These are phyloP conservation scores for Chloroclystis v-ata DNA, from an alignment of 2,888 invertebrate species.

Conservation along the genomic window DNA sequence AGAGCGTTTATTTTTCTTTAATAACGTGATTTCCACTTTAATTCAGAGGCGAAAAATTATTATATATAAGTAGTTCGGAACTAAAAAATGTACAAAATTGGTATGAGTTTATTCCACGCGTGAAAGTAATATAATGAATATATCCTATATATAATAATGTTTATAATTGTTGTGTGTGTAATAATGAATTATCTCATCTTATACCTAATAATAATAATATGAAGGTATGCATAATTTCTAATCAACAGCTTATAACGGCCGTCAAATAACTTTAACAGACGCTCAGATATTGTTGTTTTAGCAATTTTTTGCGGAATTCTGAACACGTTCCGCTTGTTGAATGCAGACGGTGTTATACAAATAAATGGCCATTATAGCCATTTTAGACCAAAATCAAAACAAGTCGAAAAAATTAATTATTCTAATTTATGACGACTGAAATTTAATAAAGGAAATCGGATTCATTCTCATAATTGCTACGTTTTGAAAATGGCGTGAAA, in stretches of 20 bases:
- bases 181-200: no score
- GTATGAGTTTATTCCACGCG: no score
- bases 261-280: neutral
- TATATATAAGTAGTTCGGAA: no score
- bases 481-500: neutral
- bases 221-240: no score
- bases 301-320: conserved; percentile 28
- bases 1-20: no score
- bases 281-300: neutral
- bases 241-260: neutral
- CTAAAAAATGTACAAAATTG: no score
- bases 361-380: neutral
- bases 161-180: no score
- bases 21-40: no score
- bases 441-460: neutral
- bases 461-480: neutral
- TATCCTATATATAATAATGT: no score
- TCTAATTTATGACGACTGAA: neutral
- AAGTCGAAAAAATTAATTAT: neutral
- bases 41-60: no score
- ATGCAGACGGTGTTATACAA: conserved; percentile 49
- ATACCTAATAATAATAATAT: neutral
- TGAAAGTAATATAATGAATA: no score
- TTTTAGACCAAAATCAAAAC: conserved; percentile 1
- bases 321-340: conserved; percentile 56